Conservation (phyloP, 92 coral and sea anemone genomes). For the Actinernus sp. region DNA sequence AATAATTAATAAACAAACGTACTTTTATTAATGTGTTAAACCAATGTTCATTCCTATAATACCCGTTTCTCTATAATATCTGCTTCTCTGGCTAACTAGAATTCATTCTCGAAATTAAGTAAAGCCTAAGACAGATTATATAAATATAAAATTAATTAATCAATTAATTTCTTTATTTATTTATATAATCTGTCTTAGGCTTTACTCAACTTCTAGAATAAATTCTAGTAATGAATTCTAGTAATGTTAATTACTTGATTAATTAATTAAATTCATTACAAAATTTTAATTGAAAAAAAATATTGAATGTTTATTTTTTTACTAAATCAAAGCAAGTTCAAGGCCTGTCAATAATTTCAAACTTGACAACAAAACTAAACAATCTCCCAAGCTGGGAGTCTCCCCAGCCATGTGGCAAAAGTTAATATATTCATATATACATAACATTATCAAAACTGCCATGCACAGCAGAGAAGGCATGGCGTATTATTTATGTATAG, state of each 20-base stretch:
- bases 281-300: too few relatives aligned
- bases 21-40: too few relatives aligned
- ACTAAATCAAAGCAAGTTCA: conserved; percentile 11
- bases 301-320: conserved; percentile 6
- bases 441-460: conserved; percentile 23
- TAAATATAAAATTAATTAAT: conserved; percentile 1
- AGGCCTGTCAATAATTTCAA: conserved; percentile 20
- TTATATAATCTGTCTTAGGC: not conserved
- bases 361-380: conserved; percentile 14
- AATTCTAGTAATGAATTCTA: conserved; percentile 13
- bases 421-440: conserved; percentile 15
- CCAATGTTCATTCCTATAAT: too few relatives aligned
- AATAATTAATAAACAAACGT: too few relatives aligned
- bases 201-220: conserved; percentile 20
- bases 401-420: conserved; percentile 25
- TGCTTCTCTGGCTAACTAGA: too few relatives aligned
- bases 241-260: conserved; percentile 15
- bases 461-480: conserved; percentile 14
- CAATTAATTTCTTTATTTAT: not conserved
- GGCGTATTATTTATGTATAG: conserved; percentile 12
- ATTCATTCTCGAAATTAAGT: too few relatives aligned
- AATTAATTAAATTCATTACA: conserved; percentile 13
- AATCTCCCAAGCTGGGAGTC: conserved; percentile 24
- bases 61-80: too few relatives aligned
- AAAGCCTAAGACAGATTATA: too few relatives aligned